A percentile compares a stretch with the other conserved stretches of the same genome.
Conservation (phyloP, 2,888 invertebrate species). For the Branchellion lobata region DNA sequence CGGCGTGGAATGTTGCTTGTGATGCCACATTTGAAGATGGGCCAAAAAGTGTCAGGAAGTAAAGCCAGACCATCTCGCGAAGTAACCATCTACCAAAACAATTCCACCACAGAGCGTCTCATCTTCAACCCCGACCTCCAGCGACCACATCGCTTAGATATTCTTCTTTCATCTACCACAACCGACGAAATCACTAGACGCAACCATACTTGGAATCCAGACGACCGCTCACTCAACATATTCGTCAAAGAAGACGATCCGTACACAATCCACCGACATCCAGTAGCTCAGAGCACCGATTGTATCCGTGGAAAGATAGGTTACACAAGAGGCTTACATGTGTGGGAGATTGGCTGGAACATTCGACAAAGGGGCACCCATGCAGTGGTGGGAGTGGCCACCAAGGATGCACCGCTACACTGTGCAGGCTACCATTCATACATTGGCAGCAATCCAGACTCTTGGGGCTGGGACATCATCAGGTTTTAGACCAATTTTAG, state of each 20-base stretch:
- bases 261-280: constrained; percentile 94
- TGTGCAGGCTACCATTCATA: constrained; percentile 92
- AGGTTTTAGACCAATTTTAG: constrained; percentile 56
- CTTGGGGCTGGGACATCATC: constrained; percentile 98
- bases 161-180: constrained; percentile 69
- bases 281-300: constrained; percentile 97
- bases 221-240: constrained; percentile 93
- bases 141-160: constrained; percentile 89
- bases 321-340: constrained; percentile 88
- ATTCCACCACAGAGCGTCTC: constrained; percentile 52
- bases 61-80: constrained; percentile 61
- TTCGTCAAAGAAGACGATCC: constrained; percentile 99
- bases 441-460: constrained; percentile 92
- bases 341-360: constrained; percentile 98
- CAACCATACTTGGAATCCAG: constrained; percentile 88
- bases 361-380: constrained; percentile 95
- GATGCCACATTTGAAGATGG: constrained; percentile 46
- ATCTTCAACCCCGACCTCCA: constrained; percentile 64
- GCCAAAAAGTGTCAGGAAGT: constrained; percentile 68
- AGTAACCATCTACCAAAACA: constrained; percentile 55
- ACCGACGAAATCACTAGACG: constrained; percentile 70
- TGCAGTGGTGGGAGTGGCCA: constrained; percentile 96
- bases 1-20: constrained; percentile 19
- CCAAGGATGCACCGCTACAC: constrained; percentile 81
- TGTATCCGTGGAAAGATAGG: constrained; percentile 93